Evolutionary conservation across 2,797 vertebrate genomes (phyloP).

Genomic region (Chromis chromis): DNA sequence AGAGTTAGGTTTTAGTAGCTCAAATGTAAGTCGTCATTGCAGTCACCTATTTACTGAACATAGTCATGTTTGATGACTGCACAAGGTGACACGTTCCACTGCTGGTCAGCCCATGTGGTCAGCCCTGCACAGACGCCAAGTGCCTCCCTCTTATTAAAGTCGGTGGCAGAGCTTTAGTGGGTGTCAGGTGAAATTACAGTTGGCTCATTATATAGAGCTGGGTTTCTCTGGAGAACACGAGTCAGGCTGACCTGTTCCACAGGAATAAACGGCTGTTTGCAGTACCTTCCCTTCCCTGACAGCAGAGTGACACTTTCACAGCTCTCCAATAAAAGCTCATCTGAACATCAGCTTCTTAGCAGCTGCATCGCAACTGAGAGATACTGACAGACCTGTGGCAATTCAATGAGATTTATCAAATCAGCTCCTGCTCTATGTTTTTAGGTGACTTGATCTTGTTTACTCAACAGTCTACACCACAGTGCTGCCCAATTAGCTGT

Average conservation of each 20-base stretch:
- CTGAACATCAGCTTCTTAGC: constrained; percentile 11
- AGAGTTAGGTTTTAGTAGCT: background rate
- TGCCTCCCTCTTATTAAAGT: constrained; percentile 71
- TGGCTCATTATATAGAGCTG: constrained; percentile 59
- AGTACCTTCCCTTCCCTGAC: constrained; percentile 3
- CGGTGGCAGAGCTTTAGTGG: constrained; percentile 51
- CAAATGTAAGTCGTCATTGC: background rate
- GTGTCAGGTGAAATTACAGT: constrained; percentile 67
- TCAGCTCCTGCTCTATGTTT: constrained; percentile 46
- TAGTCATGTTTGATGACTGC: constrained; percentile 52
- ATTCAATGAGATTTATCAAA: constrained; percentile 20
- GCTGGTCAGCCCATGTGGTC: constrained; percentile 60
- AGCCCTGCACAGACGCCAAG: constrained; percentile 40
- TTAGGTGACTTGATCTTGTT: constrained; percentile 67
- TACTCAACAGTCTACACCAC: constrained; percentile 65
- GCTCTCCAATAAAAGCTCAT: constrained; percentile 14
- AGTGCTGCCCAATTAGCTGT: constrained; percentile 65
- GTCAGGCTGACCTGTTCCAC: constrained; percentile 32
- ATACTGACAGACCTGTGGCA: constrained; percentile 15
- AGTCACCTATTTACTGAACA: constrained; percentile 45
- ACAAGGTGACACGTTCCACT: constrained; percentile 39
- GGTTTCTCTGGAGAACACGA: constrained; percentile 36
- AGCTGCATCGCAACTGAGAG: constrained; percentile 1
- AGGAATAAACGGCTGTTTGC: constrained; percentile 30
- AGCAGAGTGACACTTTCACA: constrained; percentile 1